Conservation (phyloP, 2,888 invertebrate species). For the Sarcophaga caerulescens region DNA sequence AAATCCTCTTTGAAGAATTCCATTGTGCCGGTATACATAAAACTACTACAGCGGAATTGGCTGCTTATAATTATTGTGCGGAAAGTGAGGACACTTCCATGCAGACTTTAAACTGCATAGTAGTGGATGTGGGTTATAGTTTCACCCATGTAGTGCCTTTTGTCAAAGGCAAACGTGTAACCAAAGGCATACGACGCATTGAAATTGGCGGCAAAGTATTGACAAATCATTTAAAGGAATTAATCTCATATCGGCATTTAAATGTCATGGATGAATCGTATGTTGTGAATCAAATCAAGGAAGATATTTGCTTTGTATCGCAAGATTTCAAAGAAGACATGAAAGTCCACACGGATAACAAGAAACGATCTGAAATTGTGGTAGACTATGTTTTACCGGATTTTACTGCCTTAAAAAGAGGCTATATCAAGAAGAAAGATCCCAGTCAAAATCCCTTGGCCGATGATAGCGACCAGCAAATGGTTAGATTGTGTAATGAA, state of each 20-base stretch:
- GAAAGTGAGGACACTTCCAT: slow-evolving; percentile 81
- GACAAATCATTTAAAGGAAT: slow-evolving; percentile 98
- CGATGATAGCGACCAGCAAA: slow-evolving; percentile 84
- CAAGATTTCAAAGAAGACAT: slow-evolving; percentile 91
- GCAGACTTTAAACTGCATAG: slow-evolving; percentile 86
- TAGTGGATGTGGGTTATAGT: slow-evolving; percentile 97
- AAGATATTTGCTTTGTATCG: slow-evolving; percentile 97
- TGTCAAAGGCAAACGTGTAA: slow-evolving; percentile 88
- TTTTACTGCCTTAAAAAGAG: slow-evolving; percentile 93
- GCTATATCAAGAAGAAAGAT: slow-evolving; percentile 82
- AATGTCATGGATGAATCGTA: slow-evolving; percentile 99
- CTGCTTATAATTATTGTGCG: slow-evolving; percentile 84
- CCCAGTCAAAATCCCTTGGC: slow-evolving; percentile 67
- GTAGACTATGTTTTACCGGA: slow-evolving; percentile 98
- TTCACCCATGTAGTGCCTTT: slow-evolving; percentile 97
- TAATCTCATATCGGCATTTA: slow-evolving; percentile 96
- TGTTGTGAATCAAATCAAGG: slow-evolving; percentile 99
- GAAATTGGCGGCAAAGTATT: slow-evolving; percentile 98
- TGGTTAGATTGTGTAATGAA: slow-evolving; percentile 94
- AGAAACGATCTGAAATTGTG: slow-evolving; percentile 86
- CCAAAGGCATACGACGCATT: slow-evolving; percentile 89
- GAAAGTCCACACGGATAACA: slow-evolving; percentile 84
- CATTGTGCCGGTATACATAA: slow-evolving; percentile 92
- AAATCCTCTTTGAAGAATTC: slow-evolving; percentile 99
- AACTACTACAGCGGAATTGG: slow-evolving; percentile 90